Base-by-base conservation (phyloP, 2,888 invertebrate genomes). In the Lumbricus terrestris region DNA sequence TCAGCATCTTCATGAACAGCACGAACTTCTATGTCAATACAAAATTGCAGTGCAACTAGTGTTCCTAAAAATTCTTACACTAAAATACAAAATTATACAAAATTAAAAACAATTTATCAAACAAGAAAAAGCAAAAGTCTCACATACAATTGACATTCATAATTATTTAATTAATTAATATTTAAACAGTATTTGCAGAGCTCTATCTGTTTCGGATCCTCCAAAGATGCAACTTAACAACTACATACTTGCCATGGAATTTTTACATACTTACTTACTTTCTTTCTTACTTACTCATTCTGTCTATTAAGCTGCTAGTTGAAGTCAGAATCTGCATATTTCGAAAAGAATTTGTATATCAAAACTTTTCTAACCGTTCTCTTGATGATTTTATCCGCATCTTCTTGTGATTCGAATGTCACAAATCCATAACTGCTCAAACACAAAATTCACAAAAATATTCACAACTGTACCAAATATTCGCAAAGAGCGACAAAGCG, bases 381-480 rank as follows among this genome's bases (percentile, higher is more conserved):
- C 92, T 94, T 95, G 88, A 95, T 94, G 69, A 95, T 95, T 92
- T 94, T 93, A 83, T 95, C 95, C 4, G 97, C 97, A 95, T 97
- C 97, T 93, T 97, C 97, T 95, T 97, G 97, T 90, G 96, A 97
- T 95, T 97, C 97, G 95, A 97, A 97, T 89, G 97, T 97, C 82
- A 97, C 97, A 95, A 97, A 97, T 89, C 97, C 97, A 94, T 98
- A 98, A 92, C 95, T 95, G 92, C 34, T 69, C 33, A 35, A 34
- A 69, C 35, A 34, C 89, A 89, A 89, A 5, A 89, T 23, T 18
- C 69, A 89, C 35, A 4, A 6, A 35, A 88, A 23, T n/a, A 38
- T 13, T 38, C 88, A 88, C 13, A 34, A 88, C n/a, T 69, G n/a
- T n/a, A 69, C 69, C 69, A 69, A 11, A 69, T n/a, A n/a, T n/a